Evolutionary conservation across 2,888 invertebrate genomes (phyloP).

Genomic region (Uloborus plumipes): DNA sequence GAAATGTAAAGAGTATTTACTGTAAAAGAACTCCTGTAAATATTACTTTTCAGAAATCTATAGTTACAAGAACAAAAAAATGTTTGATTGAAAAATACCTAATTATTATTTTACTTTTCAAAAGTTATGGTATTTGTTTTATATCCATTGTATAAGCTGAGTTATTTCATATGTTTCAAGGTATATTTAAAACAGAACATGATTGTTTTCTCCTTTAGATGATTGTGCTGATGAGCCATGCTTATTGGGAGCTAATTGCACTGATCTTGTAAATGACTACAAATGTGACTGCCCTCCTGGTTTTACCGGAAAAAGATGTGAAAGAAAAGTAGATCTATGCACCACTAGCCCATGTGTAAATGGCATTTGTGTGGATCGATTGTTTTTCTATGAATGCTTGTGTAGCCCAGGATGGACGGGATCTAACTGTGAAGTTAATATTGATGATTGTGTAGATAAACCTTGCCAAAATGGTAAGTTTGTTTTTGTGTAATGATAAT

Average conservation of each 20-base stretch:
- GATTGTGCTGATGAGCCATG: slow-evolving; percentile 95
- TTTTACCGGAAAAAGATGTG: slow-evolving; percentile 95
- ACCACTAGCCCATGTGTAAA: slow-evolving; percentile 90
- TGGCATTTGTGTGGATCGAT: slow-evolving; percentile 90
- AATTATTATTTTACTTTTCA: too few relatives aligned
- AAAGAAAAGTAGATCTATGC: slow-evolving; percentile 94
- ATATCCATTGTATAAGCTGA: too few relatives aligned
- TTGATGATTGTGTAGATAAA: slow-evolving; percentile 88
- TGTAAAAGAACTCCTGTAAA: too few relatives aligned
- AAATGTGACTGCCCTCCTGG: slow-evolving; percentile 93
- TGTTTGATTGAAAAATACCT: too few relatives aligned
- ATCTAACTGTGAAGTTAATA: slow-evolving; percentile 83
- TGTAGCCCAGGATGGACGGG: slow-evolving; percentile 95
- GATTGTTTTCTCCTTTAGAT: slow-evolving; percentile 72
- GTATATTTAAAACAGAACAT: too few relatives aligned
- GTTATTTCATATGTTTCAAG: too few relatives aligned
- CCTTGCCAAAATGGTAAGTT: slow-evolving; percentile 86
- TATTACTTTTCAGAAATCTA: too few relatives aligned
- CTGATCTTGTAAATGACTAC: slow-evolving; percentile 94
- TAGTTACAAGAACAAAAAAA: too few relatives aligned
- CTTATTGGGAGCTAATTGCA: slow-evolving; percentile 89
- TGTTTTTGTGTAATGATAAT: too few relatives aligned
- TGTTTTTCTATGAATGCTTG: slow-evolving; percentile 87
- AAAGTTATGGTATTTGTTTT: too few relatives aligned
- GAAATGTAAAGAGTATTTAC: too few relatives aligned